Evolutionary conservation across 37 sponge, comb jelly and placozoan genomes (phyloP), one percentile per base, ranked within the genome.

Genomic region (Spongia lamella): DNA sequence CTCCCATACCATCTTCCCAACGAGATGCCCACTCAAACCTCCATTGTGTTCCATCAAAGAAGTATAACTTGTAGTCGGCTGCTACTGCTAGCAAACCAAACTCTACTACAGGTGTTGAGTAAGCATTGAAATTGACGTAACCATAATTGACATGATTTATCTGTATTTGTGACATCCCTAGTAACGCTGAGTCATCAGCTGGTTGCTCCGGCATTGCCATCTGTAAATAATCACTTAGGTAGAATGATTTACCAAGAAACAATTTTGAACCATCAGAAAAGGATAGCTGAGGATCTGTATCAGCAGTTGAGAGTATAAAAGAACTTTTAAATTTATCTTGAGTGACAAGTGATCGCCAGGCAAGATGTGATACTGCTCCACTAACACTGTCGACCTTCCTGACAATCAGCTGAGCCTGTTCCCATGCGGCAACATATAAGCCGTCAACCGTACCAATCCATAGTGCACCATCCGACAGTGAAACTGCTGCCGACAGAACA

Each of bases 1-100:
- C 92, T n/a, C 92, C 92, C 16, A 75, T 61, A 14, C 88, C 81
- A 6, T 71, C 57, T 25, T 65, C 31, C 92, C 92, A 87, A 1
- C 61, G 30, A 1, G 92, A 92, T 0, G 73, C 72, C 92, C 92
- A 92, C 59, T 92, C 92, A 73, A 87, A 87, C 88, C 92, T 87
- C 84, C 88, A 83, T 72, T 51, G 49, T 1, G 32, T 27, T 1
- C 92, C 92, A 72, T 92, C 84, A 59, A 67, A 86, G 72, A 92
- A 92, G 56, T 86, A 75, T 4, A 92, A 26, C 14, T 58, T 61
- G 13, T 73, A 61, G 7, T 25, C 39, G 2, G 81, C 80, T 0
- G 81, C 88, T 3, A 80, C 88, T 20, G 75, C 92, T 38, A 92
- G 76, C 26, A 92, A 61, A 3, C 92, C 92, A 71, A 86, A 84